Base-by-base conservation (phyloP, 2,113 vertebrate species). In the Nothoprocta perdicaria region DNA sequence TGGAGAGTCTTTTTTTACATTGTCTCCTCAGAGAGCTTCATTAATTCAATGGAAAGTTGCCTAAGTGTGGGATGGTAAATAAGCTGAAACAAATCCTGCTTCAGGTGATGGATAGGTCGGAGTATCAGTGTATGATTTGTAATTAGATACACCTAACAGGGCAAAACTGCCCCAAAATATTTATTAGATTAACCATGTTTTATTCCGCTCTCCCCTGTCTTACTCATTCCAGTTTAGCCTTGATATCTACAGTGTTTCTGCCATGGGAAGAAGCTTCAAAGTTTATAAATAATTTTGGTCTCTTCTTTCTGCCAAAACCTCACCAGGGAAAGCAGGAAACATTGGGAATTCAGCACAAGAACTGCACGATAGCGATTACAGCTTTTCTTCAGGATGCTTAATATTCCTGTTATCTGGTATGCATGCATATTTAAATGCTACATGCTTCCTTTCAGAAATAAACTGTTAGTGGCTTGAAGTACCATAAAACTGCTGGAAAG, bases 401-500 rank as follows among this genome's bases (percentile, higher is more conserved):
- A 85, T 93, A 88, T 91, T 91, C 15, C 0, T 40, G 52, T 72
- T 76, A 46, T 84, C 90, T 81, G 0, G 0, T 86, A 33, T 55
- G 68, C 75, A 78, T 77, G 35, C 62, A 82, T 92, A 89, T 93
- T 95, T 94, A 90, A 94, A 84, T 86, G 11, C 66, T 86, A 58
- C 75, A 68, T 27, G 65, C 38, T 89, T 90, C 81, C 48, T 87
- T 95, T 93, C 53, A 87, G 80, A 57, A 88, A 83, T 86, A 78
- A 60, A 17, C 46, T 79, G 84, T 84, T 78, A 50, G 84, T 67
- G 61, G 84, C 57, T 95, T 90, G 83, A 95, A 95, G 84, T 84
- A 58, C 84, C 84, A 93, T 94, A 93, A 95, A 97, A 92, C 94
- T 93, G 92, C 86, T 96, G 96, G 93, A 57, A 95, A 68, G 92